Evolutionary conservation across 2,797 vertebrate genomes (phyloP).

Genomic region (Poliocrania exsul): DNA sequence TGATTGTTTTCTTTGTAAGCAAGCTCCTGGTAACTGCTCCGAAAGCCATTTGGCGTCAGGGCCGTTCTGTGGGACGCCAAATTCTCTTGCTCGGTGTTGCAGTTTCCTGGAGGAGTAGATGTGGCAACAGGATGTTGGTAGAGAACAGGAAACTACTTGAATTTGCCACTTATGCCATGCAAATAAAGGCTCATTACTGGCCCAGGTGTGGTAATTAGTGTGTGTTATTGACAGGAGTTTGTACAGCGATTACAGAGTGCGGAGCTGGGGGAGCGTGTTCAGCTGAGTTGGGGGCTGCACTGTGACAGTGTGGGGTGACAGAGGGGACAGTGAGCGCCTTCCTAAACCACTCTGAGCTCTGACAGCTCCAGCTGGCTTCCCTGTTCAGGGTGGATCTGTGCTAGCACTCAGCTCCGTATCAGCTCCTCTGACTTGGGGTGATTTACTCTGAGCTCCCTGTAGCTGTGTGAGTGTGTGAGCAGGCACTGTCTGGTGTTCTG

Average conservation of each 20-base stretch:
- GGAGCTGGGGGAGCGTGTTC: accelerated
- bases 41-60: slow-evolving; percentile 13
- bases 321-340: background rate
- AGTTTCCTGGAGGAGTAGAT: slow-evolving; percentile 62
- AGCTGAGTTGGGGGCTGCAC: background rate
- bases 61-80: slow-evolving; percentile 4
- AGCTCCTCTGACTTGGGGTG: background rate
- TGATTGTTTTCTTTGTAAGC: slow-evolving; percentile 47
- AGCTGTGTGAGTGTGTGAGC: background rate
- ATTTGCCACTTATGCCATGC: slow-evolving; percentile 27
- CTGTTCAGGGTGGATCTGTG: background rate
- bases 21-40: background rate
- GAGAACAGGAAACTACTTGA: slow-evolving; percentile 58
- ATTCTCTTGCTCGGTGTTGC: slow-evolving; percentile 4
- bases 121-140: slow-evolving; percentile 67
- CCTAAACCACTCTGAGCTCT: background rate
- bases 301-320: background rate
- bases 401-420: background rate
- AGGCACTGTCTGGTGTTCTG: background rate
- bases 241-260: background rate
- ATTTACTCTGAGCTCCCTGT: background rate
- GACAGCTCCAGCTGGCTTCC: background rate
- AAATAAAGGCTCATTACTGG: background rate
- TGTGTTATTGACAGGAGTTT: background rate
- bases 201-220: background rate